Evolutionary conservation across 2,797 vertebrate species (phyloP).

Genomic region (Chrysolophus pictus): DNA sequence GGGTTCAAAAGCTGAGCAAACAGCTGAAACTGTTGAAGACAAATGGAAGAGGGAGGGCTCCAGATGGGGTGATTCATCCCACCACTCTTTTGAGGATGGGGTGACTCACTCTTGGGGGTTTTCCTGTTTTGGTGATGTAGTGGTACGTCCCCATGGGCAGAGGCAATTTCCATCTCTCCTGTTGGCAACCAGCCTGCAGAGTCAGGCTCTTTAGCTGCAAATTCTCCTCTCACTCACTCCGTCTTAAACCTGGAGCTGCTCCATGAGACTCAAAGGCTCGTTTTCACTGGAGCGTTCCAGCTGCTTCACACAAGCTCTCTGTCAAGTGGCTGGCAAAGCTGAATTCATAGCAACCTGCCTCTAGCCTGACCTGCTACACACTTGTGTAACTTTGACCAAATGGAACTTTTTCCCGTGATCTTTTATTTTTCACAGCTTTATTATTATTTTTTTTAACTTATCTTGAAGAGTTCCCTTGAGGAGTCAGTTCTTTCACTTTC

Average conservation of each 20-base stretch:
- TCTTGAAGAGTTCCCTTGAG: neutral
- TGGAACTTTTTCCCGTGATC: neutral
- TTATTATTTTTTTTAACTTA: neutral
- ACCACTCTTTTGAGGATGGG: neutral
- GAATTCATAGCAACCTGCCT: neutral
- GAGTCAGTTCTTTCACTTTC: neutral
- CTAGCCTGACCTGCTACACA: neutral
- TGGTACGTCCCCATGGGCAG: neutral
- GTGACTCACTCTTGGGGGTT: neutral
- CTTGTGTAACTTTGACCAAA: neutral
- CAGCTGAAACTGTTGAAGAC: neutral
- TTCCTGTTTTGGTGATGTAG: neutral
- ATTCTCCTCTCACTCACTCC: neutral
- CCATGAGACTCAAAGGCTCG: neutral
- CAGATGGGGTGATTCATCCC: neutral
- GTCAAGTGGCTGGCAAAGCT: neutral
- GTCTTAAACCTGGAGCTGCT: conserved; percentile 3
- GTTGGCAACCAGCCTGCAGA: neutral
- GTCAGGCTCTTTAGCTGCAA: accelerated
- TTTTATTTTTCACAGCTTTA: neutral
- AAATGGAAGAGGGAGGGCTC: neutral
- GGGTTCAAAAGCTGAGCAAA: neutral
- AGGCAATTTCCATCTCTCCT: neutral
- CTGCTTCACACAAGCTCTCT: neutral
- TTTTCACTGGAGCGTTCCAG: neutral